Evolutionary conservation across 2,113 vertebrate species (phyloP), one percentile per base, ranked within the genome.

Genomic region (Scopus umbretta): DNA sequence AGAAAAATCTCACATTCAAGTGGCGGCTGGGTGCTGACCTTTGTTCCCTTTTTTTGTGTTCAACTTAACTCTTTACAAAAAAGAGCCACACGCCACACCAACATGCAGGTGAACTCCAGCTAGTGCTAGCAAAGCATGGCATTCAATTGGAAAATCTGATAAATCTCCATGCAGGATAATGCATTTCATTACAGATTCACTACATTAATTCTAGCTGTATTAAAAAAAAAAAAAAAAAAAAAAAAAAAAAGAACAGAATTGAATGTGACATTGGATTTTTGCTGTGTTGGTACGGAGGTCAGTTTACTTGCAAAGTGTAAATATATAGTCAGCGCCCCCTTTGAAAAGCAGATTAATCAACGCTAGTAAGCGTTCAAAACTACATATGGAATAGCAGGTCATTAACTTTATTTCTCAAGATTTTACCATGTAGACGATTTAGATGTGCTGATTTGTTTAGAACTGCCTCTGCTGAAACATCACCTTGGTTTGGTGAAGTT

Each of bases 11-110:
- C 98, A 98, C 98, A 99, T 99, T 99, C 99, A 99, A 99, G 99
- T 99, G 99, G 99, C 98, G 98, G 98, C 99, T 99, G 99, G 99
- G 99, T 99, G 98, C 99, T 99, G 99, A 99, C 99, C 99, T 99
- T 99, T 99, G 99, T 99, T 99, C 99, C 98, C 97, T 98, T 99
- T 99, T 99, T 99, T 99, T 99, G 99, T 99, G 98, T 98, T 98
- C 98, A 99, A 99, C 99, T 99, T 99, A 99, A 99, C 99, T 99
- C 99, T 99, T 99, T 98, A 99, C 99, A 99, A 98, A 98, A 98
- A 98, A 98, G 98, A 99, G 98, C 98, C 98, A 98, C 98, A 98
- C 98, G 98, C 98, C 98, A 98, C 97, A 98, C 98, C 97, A 99
- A 98, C 98, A 98, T 97, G 98, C 99, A 99, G 99, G 99, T 99